These are phyloP conservation scores for Keiferia lycopersicella DNA, from an alignment of 2,888 invertebrate species.

Conservation along the genomic window DNA sequence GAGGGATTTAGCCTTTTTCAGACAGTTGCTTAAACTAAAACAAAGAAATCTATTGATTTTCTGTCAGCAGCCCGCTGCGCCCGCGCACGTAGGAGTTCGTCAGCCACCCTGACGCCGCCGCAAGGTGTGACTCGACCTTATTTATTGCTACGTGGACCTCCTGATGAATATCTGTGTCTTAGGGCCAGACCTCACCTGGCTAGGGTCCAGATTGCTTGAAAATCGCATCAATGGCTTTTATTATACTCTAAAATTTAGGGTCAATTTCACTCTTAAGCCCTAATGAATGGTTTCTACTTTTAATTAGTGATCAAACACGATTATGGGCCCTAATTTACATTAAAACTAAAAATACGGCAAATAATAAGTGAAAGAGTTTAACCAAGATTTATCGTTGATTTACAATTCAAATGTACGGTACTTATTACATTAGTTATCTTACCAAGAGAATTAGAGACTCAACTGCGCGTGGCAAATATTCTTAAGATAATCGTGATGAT, in stretches of 20 bases:
- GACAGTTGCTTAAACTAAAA: too few species aligned
- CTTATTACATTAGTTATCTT: conserved; percentile 20
- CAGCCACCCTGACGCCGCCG: conserved; percentile 46
- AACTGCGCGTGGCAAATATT: conserved; percentile 18
- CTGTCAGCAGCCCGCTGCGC: conserved; percentile 18
- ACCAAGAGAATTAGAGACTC: not conserved
- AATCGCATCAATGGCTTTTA: too few species aligned
- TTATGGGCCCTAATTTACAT: too few species aligned
- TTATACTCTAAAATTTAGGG: too few species aligned
- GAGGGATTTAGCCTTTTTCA: too few species aligned
- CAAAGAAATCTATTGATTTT: too few species aligned
- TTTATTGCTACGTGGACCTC: conserved; percentile 60
- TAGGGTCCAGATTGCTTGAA: too few species aligned
- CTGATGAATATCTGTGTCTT: conserved; percentile 55
- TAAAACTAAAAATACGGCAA: too few species aligned
- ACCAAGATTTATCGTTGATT: conserved; percentile 8
- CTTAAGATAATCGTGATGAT: conserved; percentile 3
- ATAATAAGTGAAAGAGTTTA: conserved; percentile 7
- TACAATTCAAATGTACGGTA: conserved; percentile 18
- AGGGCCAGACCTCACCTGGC: conserved; percentile 31
- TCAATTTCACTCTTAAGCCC: too few species aligned
- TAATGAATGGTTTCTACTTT: too few species aligned
- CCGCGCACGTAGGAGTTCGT: conserved; percentile 62
- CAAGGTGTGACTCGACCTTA: conserved; percentile 61
- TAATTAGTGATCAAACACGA: too few species aligned